These are phyloP conservation scores for Candoia aspera DNA, from an alignment of 2,113 vertebrate genomes.

Conservation along the genomic window DNA sequence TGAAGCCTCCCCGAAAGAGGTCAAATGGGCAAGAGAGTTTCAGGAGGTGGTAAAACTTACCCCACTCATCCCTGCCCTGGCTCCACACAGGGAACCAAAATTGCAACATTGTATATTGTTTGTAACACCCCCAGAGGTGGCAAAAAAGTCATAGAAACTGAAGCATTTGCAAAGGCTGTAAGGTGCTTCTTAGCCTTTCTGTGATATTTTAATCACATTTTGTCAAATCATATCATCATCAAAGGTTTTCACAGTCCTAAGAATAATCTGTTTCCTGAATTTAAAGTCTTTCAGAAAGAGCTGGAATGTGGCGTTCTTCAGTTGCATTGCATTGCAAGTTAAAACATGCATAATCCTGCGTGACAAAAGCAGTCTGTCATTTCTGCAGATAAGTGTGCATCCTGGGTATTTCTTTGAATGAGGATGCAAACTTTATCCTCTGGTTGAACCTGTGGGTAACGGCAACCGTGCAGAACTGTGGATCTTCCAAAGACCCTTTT, in stretches of 20 bases:
- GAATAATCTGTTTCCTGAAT: neutral
- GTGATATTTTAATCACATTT: too few species aligned
- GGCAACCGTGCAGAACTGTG: neutral
- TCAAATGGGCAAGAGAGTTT: too few species aligned
- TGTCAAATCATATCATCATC: too few species aligned
- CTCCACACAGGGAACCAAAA: too few species aligned
- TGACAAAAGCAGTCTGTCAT: neutral
- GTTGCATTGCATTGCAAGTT: constrained; percentile 34
- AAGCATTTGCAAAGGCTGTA: too few species aligned
- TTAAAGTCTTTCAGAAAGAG: neutral
- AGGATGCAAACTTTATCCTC: neutral
- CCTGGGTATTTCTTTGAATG: neutral
- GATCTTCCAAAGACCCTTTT: neutral
- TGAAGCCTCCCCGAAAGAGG: too few species aligned
- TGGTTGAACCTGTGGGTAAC: neutral
- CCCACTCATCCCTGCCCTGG: too few species aligned
- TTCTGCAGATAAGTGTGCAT: neutral
- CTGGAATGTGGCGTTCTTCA: constrained; percentile 15
- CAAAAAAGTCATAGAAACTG: too few species aligned
- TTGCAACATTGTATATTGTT: too few species aligned
- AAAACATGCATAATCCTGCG: neutral
- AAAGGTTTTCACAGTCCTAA: neutral
- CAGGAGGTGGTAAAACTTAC: too few species aligned
- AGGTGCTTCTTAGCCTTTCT: too few species aligned
- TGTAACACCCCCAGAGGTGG: too few species aligned